phyloP scores from a whole-genome alignment of 2,797 vertebrate species.

The Ptychobarbus kaznakovi region DNA sequence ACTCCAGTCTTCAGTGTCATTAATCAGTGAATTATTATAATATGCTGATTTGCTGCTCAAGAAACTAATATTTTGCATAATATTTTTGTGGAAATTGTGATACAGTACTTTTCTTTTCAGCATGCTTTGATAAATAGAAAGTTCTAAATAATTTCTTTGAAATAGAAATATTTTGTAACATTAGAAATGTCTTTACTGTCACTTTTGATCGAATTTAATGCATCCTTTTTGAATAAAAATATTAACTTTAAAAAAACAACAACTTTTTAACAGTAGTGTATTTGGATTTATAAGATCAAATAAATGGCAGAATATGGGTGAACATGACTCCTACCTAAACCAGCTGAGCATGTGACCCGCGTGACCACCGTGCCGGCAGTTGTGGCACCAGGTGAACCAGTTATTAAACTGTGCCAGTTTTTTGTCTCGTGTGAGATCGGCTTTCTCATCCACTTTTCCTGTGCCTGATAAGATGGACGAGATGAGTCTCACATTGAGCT shows the following conservation, averaged over 20 bases:
- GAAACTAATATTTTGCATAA: background rate
- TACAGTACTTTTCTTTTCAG: background rate
- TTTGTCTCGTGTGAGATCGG: constrained; percentile 96
- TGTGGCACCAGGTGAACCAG: constrained; percentile 99
- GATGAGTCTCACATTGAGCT: constrained; percentile 22
- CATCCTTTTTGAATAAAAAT: background rate
- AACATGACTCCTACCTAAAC: constrained; percentile 87
- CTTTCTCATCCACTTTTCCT: constrained; percentile 94
- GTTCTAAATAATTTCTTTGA: background rate
- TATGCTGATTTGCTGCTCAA: background rate
- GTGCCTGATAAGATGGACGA: constrained; percentile 77
- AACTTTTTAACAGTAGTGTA: background rate
- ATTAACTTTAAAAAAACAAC: background rate
- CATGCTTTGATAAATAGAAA: background rate
- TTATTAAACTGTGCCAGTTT: constrained; percentile 98
- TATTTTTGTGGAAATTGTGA: background rate
- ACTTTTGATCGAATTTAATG: background rate
- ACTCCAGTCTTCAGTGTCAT: background rate
- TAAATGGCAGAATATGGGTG: background rate
- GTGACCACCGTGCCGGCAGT: constrained; percentile 96
- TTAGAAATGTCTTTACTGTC: background rate
- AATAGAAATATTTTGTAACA: background rate
- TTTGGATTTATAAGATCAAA: background rate
- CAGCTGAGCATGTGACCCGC: constrained; percentile 99
- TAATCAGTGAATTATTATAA: background rate